Evolutionary conservation across 2,797 vertebrate genomes (phyloP).

Genomic region (Cuniculus paca): DNA sequence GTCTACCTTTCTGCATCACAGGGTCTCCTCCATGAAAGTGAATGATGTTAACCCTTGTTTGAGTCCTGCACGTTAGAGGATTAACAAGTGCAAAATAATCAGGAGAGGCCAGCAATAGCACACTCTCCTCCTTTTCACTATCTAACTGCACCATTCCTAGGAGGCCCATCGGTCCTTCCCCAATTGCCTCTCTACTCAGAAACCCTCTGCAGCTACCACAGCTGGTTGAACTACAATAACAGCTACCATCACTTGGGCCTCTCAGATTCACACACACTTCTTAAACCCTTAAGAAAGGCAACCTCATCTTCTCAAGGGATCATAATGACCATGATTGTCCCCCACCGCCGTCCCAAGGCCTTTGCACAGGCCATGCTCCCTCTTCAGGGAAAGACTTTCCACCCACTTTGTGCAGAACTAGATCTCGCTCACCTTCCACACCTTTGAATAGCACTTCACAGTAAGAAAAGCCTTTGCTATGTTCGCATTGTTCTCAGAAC

Average conservation of each 20-base stretch:
- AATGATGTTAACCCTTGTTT: background rate
- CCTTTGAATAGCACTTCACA: background rate
- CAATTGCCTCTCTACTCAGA: background rate
- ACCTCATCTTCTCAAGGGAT: background rate
- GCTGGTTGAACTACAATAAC: background rate
- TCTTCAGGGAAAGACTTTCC: background rate
- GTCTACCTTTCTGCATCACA: background rate
- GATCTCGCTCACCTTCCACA: background rate
- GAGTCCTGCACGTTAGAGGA: no score
- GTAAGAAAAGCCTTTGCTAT: background rate
- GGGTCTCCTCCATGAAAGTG: background rate
- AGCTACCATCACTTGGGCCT: background rate
- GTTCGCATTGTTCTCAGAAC: background rate
- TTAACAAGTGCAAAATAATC: no score
- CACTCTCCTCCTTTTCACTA: background rate
- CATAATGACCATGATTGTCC: background rate
- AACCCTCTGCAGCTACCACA: background rate
- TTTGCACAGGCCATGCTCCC: background rate
- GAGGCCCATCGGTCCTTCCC: background rate
- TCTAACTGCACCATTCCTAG: background rate
- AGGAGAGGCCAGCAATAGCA: no score
- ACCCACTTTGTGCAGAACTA: background rate
- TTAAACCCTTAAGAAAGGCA: background rate
- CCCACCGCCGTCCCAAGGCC: background rate
- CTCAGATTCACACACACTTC: background rate